Percentiles rank a stretch among this genome's conserved stretches.
Evolutionary conservation across 1,140 invertebrate genomes (phyloP).

Genomic region (Camponotus pennsylvanicus): DNA sequence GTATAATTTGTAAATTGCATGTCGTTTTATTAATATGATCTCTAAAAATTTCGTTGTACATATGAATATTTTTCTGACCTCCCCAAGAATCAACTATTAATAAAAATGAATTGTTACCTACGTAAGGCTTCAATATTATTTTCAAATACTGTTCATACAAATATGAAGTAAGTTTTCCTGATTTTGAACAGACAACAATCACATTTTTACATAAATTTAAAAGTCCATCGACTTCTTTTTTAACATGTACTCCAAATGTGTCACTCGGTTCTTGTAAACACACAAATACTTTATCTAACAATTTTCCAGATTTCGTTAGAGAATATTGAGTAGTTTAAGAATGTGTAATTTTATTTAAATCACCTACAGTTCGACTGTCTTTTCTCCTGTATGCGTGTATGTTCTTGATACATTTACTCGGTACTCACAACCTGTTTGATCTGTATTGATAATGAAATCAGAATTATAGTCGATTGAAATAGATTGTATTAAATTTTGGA

Average conservation of each 20-base stretch:
- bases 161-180: background rate
- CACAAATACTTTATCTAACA: slow-evolving; percentile 35
- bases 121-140: background rate
- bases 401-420: slow-evolving; percentile 20
- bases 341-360: slow-evolving; percentile 28
- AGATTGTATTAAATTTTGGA: background rate
- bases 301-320: slow-evolving; percentile 1
- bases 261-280: slow-evolving; percentile 4
- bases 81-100: background rate
- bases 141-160: slow-evolving; percentile 8
- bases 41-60: background rate
- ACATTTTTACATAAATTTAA: slow-evolving; percentile 28
- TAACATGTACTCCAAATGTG: background rate
- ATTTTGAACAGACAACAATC: background rate
- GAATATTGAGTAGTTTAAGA: slow-evolving; percentile 17
- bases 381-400: slow-evolving; percentile 6
- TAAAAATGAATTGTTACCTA: background rate
- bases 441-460: slow-evolving; percentile 16
- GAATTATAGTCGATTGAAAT: background rate
- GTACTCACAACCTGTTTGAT: background rate
- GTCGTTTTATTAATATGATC: background rate
- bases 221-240: background rate
- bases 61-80: background rate
- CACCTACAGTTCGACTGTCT: background rate
- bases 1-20: background rate